Base-by-base conservation (phyloP, 2,888 invertebrate species). In the Synergus laeviventris region DNA sequence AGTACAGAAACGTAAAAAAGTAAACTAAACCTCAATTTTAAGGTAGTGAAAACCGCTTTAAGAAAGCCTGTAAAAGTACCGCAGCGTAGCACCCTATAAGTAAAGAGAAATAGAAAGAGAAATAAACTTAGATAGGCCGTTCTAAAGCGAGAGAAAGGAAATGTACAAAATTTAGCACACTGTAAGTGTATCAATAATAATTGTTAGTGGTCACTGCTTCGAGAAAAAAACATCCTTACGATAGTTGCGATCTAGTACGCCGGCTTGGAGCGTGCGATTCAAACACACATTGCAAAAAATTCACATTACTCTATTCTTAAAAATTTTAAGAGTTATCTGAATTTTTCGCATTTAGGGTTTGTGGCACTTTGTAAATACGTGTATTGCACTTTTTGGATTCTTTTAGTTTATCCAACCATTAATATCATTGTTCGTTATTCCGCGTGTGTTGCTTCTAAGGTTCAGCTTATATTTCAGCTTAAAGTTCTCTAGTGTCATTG, bases 241-340 rank as follows among this genome's bases (percentile, higher is more conserved):
- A 79, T 84, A 80, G 85, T 86, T 81, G 84, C 89, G 89, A 87
- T 90, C 90, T 91, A 90, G 91, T 90, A 90, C 90, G 91, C 89
- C 90, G 91, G 91, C 84, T 90, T 82, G 77, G 74, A 80, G 77
- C 76, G 60, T 73, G 70, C 42, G 56, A 74, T n/a, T 21, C 75
- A 73, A 76, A 73, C 56, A 61, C 56, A 61, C 61, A 49, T 66
- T 75, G 16, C 59, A 42, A 59, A 66, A 75, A 75, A 42, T 64
- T 56, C 36, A 1, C 31, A 5, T 70, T n/a, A 70, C 16, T 49
- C 11, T 70, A 18, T 45, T 24, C 12, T 64, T 42, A 42, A 66
- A n/a, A n/a, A 70, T 70, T 24, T 21, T 9, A 16, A 21, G 16
- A 3, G 66, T 31, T 24, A 24, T 14, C 11, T 21, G 49, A 49